Conservation (phyloP, 2,888 invertebrate species). For the Macrosiphum euphorbiae region DNA sequence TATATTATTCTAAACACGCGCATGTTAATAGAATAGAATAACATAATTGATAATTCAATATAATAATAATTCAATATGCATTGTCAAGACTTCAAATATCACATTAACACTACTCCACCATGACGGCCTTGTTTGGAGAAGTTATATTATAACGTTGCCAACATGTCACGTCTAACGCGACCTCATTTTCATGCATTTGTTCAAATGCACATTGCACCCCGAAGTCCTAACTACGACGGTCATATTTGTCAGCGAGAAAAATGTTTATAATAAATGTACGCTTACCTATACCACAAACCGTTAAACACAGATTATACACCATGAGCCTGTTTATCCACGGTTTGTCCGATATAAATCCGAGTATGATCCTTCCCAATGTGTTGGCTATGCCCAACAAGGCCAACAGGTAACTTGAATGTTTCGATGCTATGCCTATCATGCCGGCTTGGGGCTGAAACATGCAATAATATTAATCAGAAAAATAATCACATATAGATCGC, state of each 20-base stretch:
- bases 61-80: not conserved
- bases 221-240: not conserved
- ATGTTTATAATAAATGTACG: constrained; percentile 61
- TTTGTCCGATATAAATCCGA: constrained; percentile 90
- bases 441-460: constrained; percentile 77
- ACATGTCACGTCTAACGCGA: not conserved
- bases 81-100: not conserved
- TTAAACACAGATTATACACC: constrained; percentile 90
- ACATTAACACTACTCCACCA: not conserved
- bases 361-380: constrained; percentile 87
- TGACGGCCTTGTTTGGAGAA: not conserved
- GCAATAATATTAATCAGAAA: not conserved
- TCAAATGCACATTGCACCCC: not conserved
- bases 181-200: not conserved
- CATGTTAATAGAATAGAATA: not conserved
- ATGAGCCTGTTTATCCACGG: constrained; percentile 91
- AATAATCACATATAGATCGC: not conserved
- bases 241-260: not conserved
- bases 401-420: constrained; percentile 79
- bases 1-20: not conserved
- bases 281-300: constrained; percentile 89
- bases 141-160: not conserved
- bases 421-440: constrained; percentile 73
- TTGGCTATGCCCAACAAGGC: constrained; percentile 89
- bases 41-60: not conserved